phyloP scores from a whole-genome alignment of 2,797 vertebrate species.

The Typhlichthys eigenmanni region DNA sequence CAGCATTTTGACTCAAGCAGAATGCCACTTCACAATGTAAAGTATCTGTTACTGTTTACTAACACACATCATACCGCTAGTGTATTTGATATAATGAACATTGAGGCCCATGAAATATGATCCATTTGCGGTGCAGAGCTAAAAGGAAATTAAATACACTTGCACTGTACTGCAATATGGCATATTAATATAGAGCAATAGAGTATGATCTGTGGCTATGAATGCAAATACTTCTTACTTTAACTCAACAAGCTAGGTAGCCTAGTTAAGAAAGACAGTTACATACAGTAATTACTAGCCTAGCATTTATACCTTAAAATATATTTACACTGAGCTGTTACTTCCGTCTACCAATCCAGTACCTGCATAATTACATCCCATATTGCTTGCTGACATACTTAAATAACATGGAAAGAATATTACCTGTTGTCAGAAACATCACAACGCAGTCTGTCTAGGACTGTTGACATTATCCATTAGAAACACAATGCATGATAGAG shows the following conservation, averaged over 20 bases:
- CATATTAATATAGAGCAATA: neutral
- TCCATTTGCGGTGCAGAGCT: too few relatives aligned
- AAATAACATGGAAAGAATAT: slow-evolving; percentile 13
- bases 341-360: too few relatives aligned
- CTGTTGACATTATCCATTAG: slow-evolving; percentile 42
- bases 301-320: too few relatives aligned
- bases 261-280: too few relatives aligned
- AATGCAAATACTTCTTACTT: neutral
- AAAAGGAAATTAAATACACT: slow-evolving; percentile 1
- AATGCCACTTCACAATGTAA: too few relatives aligned
- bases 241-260: neutral
- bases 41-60: too few relatives aligned
- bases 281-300: too few relatives aligned
- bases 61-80: too few relatives aligned
- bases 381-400: neutral
- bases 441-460: slow-evolving; percentile 36
- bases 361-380: neutral
- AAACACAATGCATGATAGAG: slow-evolving; percentile 9
- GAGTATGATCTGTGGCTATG: neutral
- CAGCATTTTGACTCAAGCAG: neutral
- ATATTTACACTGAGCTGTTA: too few relatives aligned
- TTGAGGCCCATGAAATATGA: too few relatives aligned
- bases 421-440: slow-evolving; percentile 66
- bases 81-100: too few relatives aligned
- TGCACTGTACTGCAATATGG: neutral